Evolutionary conservation across 2,113 vertebrate genomes (phyloP).

Genomic region (Erythrocercus mccallii): DNA sequence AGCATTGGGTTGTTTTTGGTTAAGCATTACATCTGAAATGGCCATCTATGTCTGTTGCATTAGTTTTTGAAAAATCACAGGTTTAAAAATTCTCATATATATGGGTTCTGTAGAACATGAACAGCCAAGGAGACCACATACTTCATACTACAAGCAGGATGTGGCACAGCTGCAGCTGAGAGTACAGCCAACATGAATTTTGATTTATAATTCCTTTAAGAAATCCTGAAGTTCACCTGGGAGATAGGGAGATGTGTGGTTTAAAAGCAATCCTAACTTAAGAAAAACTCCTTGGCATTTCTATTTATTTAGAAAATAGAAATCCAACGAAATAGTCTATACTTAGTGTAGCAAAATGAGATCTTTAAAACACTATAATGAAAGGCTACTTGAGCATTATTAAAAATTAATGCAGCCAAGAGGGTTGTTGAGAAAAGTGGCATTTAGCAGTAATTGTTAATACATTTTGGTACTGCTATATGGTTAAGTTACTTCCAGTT

Average conservation of each 20-base stretch:
- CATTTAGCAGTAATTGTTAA: conserved; percentile 42
- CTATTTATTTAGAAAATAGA: conserved; percentile 54
- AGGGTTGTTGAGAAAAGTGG: conserved; percentile 44
- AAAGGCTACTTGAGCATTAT: conserved; percentile 10
- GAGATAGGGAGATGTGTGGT: not conserved
- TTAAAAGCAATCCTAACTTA: not conserved
- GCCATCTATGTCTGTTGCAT: not conserved
- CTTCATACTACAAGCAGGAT: not conserved
- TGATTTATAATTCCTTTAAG: not conserved
- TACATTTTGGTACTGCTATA: not conserved
- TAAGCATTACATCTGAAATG: not conserved
- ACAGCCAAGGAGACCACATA: not conserved
- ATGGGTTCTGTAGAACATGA: not conserved
- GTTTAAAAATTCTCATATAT: not conserved
- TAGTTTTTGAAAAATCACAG: not conserved
- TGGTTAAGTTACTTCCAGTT: not conserved
- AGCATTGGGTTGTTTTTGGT: not conserved
- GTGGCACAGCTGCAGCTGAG: not conserved
- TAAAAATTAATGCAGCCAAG: conserved; percentile 57
- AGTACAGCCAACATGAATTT: not conserved
- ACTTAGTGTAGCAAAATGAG: conserved; percentile 2
- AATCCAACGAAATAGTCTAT: not conserved
- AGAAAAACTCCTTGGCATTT: not conserved
- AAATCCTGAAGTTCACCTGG: not conserved
- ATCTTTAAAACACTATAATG: conserved; percentile 33